Base-by-base conservation (phyloP, 1,140 invertebrate species). In the Ctenoplectra terminalis region DNA sequence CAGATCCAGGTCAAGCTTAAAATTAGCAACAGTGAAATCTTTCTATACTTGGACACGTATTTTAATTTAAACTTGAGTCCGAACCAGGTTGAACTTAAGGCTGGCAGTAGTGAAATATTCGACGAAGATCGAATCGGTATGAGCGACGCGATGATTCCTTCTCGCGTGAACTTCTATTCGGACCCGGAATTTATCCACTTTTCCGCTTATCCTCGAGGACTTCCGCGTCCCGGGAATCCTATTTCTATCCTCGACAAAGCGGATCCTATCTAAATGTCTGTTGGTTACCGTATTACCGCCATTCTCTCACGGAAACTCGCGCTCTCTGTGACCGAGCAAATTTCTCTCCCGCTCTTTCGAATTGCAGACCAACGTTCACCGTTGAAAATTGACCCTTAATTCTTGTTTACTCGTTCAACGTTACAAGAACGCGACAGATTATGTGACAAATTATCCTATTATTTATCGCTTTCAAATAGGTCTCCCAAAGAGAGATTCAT, bases 231-330 rank as follows among this genome's bases (percentile, higher is more conserved):
- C 43, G 54, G 37, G n/a, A 81, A 81, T 81, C 78, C 61, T 67
- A 75, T 81, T 81, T 72, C 78, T 75, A 37, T 50, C 29, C 79
- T 17, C 50, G 40, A 23, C 58, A 37, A 66, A 81, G 60, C 79
- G 58, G 48, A 66, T 81, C 61, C 29, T 56, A 74, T 66, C 71
- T 81, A 81, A 81, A 81, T 56, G 78, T 74, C 71, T 54, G 61
- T 74, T 66, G 71, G 40, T 81, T 64, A 74, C 71, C 78, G 60
- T 48, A 66, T 66, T 56, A 74, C 70, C 60, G 34, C 13, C 60
- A n/a, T 64, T 71, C 37, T 61, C 70, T 46, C 61, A 8, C 34
- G 60, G 2, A 40, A 37, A 2, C 15, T 74, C 23, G 15, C 46
- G n/a, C 11, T 40, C 8, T 29, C 46, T 34, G 29, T 43, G 7